These are phyloP conservation scores for Micropoecilia bifurca DNA, from an alignment of 2,797 vertebrate genomes.

Conservation along the genomic window DNA sequence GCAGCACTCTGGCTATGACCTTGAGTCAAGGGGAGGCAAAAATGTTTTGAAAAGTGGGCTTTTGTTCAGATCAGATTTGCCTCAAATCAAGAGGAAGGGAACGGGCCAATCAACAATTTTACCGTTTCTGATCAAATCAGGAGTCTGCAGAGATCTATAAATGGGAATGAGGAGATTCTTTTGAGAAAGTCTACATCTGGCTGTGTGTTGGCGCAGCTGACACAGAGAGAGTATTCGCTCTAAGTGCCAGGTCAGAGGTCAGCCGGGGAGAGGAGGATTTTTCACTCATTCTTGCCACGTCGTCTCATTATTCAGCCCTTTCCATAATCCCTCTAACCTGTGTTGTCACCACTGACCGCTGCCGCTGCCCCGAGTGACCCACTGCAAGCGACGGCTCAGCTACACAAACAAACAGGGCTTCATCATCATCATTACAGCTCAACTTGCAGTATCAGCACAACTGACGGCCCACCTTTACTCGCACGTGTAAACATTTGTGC, in stretches of 20 bases:
- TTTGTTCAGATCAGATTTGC: conserved; percentile 41
- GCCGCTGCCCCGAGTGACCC: conserved; percentile 23
- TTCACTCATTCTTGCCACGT: conserved; percentile 61
- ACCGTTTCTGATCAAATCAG: conserved; percentile 14
- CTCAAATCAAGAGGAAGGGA: conserved; percentile 39
- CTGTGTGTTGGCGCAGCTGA: conserved; percentile 73
- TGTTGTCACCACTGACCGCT: conserved; percentile 59
- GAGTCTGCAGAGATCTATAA: conserved; percentile 45
- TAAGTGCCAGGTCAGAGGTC: conserved; percentile 69
- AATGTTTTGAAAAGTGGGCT: conserved; percentile 20
- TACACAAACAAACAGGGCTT: conserved; percentile 76
- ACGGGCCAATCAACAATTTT: conserved; percentile 24
- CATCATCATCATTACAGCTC: conserved; percentile 65
- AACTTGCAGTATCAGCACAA: conserved; percentile 57
- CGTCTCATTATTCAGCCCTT: conserved; percentile 70
- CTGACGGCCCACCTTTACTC: conserved; percentile 31
- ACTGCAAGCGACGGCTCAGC: conserved; percentile 57
- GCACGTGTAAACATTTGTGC: conserved; percentile 45
- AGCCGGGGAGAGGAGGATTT: conserved; percentile 64
- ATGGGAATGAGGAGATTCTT: conserved; percentile 45
- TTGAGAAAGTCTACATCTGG: conserved; percentile 46
- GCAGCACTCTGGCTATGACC: conserved; percentile 67
- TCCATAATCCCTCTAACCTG: conserved; percentile 66
- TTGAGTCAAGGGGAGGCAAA: conserved; percentile 58
- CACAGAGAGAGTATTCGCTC: conserved; percentile 69